Base-by-base conservation (phyloP, 2,113 vertebrate species). In the Cyanocitta stelleri region DNA sequence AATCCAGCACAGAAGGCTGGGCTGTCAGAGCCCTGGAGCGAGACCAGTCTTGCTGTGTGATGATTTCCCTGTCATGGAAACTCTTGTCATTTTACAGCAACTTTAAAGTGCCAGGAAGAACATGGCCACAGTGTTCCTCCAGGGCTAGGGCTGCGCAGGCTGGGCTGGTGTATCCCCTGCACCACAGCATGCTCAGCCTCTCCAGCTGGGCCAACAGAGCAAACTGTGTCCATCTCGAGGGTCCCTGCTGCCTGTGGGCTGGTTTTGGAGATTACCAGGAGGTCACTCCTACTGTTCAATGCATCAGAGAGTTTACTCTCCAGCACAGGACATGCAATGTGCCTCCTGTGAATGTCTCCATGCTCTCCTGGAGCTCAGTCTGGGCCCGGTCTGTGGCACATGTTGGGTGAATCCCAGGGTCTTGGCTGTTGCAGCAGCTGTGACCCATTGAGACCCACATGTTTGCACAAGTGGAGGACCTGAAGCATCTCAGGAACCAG, bases 261-360 rank as follows among this genome's bases (percentile, higher is more conserved):
- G 48, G 4, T 35, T 77, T 84, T 54, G 46, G 46, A 43, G 82
- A 35, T 52, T 37, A n/a, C 8, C 1, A 3, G 41, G 49, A 37
- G 19, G 30, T 86, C 41, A 19, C 5, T 48, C 12, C 43, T 33
- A 14, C 21, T 41, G 17, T 27, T 58, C 9, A 67, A 6, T 10
- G 33, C 46, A 30, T 32, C n/a, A 22, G 66, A 49, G 51, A 35
- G 29, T 44, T 69, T 19, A 32, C 21, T 56, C 20, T 55, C n/a
- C 29, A 21, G 15, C 1, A 3, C 22, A 19, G 0, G 6, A 32
- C 6, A 14, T 22, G n/a, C 33, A 51, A 1, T 1, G 26, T n/a
- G 44, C 32, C 39, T 51, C 59, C 32, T 8, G 21, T 43, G 75
- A 4, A 0, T 21, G 21, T 16, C 29, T 71, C 41, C 39, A 35